These are phyloP conservation scores for Crax fasciolata DNA, from an alignment of 2,797 vertebrate genomes.

Conservation along the genomic window DNA sequence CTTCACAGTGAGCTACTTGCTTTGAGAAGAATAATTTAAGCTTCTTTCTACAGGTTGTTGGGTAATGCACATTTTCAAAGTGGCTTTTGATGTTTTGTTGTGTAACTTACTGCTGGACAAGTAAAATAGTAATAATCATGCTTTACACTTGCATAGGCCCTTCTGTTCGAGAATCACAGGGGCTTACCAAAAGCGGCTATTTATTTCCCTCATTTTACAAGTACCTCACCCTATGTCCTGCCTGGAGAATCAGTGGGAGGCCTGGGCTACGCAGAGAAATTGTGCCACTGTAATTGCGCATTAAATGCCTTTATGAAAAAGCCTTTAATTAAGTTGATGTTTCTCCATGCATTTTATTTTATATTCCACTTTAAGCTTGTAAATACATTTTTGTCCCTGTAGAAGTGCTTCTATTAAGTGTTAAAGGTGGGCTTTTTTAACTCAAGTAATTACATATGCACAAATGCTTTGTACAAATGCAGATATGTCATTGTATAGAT, in stretches of 20 bases:
- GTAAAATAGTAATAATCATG: conserved; percentile 37
- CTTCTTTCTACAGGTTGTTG: conserved; percentile 20
- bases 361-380: neutral
- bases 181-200: neutral
- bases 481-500: neutral
- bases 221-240: neutral
- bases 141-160: neutral
- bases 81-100: conserved; percentile 41
- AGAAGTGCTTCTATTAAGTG: neutral
- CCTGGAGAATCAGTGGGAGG: neutral
- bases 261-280: neutral
- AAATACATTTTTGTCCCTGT: neutral
- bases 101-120: conserved; percentile 28
- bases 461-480: neutral
- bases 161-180: conserved; percentile 13
- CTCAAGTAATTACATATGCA: neutral
- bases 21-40: conserved; percentile 66
- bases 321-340: conserved; percentile 2
- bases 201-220: conserved; percentile 13
- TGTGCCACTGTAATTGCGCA: neutral
- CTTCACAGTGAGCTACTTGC: conserved; percentile 48
- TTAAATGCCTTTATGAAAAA: conserved; percentile 18
- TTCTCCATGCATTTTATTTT: conserved; percentile 35
- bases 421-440: neutral
- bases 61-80: conserved; percentile 47